phyloP scores from a whole-genome alignment of 2,113 vertebrate genomes.

The Ochotona princeps region DNA sequence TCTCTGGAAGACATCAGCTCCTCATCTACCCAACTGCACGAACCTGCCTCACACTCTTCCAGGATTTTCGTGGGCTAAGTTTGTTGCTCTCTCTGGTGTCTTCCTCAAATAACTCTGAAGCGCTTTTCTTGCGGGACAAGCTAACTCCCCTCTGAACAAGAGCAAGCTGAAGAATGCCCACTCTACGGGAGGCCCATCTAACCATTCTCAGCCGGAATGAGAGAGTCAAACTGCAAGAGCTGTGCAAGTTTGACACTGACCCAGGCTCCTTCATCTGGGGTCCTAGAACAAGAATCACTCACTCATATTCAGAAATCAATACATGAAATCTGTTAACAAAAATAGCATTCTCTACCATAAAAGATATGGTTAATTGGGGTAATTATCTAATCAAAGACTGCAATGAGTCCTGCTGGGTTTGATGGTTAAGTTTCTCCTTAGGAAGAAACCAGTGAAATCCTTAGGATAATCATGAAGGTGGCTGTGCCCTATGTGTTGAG shows the following conservation, averaged over 20 bases:
- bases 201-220: rapidly evolving
- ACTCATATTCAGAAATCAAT: background rate
- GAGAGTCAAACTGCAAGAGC: background rate
- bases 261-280: background rate
- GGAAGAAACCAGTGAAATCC: background rate
- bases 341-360: background rate
- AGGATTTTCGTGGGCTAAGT: background rate
- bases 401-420: background rate
- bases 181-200: rapidly evolving
- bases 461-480: too few relatives aligned
- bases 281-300: background rate
- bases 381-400: background rate
- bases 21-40: background rate
- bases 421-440: background rate
- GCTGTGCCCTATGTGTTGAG: too few relatives aligned
- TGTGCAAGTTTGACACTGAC: too few relatives aligned
- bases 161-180: background rate
- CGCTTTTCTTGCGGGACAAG: background rate
- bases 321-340: background rate
- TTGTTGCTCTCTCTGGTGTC: background rate
- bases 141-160: background rate
- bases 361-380: background rate
- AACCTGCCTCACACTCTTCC: background rate
- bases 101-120: background rate
- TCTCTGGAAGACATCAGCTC: background rate